Evolutionary conservation across 1,140 invertebrate species (phyloP).

Genomic region (Drosophila santomea): DNA sequence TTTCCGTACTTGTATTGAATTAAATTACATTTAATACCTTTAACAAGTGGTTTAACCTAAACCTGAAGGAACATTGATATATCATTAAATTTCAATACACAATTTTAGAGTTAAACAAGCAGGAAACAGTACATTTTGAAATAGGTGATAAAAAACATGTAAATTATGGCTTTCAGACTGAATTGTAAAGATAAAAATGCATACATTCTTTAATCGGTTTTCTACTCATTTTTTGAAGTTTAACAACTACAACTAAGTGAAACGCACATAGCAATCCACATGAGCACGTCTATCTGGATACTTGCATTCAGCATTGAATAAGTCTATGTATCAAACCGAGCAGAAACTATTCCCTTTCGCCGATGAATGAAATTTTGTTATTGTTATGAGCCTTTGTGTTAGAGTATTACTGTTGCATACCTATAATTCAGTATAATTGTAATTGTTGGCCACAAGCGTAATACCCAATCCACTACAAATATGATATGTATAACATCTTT

Average conservation of each 20-base stretch:
- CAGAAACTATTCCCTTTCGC: slow-evolving; percentile 22
- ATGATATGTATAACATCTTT: slow-evolving; percentile 32
- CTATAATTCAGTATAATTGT: slow-evolving; percentile 48
- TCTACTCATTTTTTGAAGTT: slow-evolving; percentile 74
- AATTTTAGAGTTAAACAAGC: slow-evolving; percentile 60
- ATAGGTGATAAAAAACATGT: slow-evolving; percentile 81
- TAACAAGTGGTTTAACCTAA: slow-evolving; percentile 60
- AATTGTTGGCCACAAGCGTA: slow-evolving; percentile 40
- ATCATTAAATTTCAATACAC: slow-evolving; percentile 67
- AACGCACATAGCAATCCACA: slow-evolving; percentile 66
- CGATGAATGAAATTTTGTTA: slow-evolving; percentile 54
- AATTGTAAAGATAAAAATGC: slow-evolving; percentile 82
- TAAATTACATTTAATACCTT: slow-evolving; percentile 56
- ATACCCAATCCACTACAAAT: slow-evolving; percentile 30
- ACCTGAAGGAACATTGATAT: slow-evolving; percentile 61
- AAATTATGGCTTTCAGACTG: slow-evolving; percentile 83
- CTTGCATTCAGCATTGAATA: slow-evolving; percentile 40
- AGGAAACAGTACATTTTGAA: slow-evolving; percentile 74
- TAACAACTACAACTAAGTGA: slow-evolving; percentile 63
- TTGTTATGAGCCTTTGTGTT: slow-evolving; percentile 50
- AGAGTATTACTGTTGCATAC: slow-evolving; percentile 54
- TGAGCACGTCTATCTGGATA: slow-evolving; percentile 47
- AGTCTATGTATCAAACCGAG: slow-evolving; percentile 30
- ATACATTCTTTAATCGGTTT: slow-evolving; percentile 75
- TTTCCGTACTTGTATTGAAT: slow-evolving; percentile 67